Conservation (phyloP, 2,888 invertebrate species). For the Alsophila aescularia region DNA sequence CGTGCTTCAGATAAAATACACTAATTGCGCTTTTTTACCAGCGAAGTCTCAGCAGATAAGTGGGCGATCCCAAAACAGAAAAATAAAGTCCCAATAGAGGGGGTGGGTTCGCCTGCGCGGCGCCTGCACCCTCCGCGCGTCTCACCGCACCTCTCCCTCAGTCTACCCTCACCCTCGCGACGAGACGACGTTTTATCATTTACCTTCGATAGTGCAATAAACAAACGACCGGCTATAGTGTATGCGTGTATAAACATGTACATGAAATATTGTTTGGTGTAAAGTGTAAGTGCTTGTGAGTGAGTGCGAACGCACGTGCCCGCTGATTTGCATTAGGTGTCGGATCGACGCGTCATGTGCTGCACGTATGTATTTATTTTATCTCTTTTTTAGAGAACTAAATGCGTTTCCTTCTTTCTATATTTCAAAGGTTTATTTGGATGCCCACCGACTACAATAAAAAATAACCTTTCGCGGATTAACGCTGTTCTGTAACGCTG, state of each 20-base stretch:
- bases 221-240: slow-evolving; percentile 21
- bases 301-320: background rate
- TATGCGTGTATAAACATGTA: slow-evolving; percentile 20
- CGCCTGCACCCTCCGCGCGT: slow-evolving; percentile 44
- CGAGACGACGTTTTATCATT: slow-evolving; percentile 46
- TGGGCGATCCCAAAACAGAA: slow-evolving; percentile 62
- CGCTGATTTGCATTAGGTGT: slow-evolving; percentile 8
- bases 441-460: no score
- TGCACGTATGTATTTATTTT: slow-evolving; percentile 25
- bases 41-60: slow-evolving; percentile 53
- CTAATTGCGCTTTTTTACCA: slow-evolving; percentile 56
- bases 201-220: slow-evolving; percentile 20
- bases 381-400: slow-evolving; percentile 7
- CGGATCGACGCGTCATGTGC: slow-evolving; percentile 19
- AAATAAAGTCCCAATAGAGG: slow-evolving; percentile 58
- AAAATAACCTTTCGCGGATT: no score
- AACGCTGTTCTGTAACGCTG: no score
- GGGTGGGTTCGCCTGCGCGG: slow-evolving; percentile 59
- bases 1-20: slow-evolving; percentile 21
- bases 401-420: background rate
- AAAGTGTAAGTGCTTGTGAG: slow-evolving; percentile 17
- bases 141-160: slow-evolving; percentile 46
- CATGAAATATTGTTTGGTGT: slow-evolving; percentile 14
- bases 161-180: slow-evolving; percentile 50
- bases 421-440: background rate